phyloP scores from a whole-genome alignment of 2,888 invertebrate species.

The Acronicta psi region DNA sequence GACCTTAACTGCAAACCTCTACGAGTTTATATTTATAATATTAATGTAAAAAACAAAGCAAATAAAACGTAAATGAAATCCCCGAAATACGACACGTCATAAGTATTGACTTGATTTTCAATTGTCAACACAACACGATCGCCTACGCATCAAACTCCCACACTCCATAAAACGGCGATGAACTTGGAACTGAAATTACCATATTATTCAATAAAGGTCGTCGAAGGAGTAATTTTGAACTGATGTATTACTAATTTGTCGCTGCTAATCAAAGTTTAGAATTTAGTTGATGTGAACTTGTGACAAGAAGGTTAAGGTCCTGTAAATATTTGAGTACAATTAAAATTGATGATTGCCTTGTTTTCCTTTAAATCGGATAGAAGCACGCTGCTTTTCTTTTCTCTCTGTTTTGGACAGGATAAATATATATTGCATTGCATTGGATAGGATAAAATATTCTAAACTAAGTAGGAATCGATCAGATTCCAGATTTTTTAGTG shows the following conservation, averaged over 20 bases:
- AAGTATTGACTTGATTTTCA: background rate
- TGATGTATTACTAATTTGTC: slow-evolving; percentile 3
- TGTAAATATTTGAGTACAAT: background rate
- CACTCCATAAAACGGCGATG: slow-evolving; percentile 1
- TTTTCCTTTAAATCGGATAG: no score
- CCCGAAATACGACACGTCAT: background rate
- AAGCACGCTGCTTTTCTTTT: no score
- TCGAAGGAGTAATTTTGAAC: background rate
- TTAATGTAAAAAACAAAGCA: no score
- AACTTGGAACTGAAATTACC: slow-evolving; percentile 4
- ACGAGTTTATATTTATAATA: no score
- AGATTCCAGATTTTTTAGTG: no score
- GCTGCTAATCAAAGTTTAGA: slow-evolving; percentile 3
- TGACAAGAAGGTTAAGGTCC: no score
- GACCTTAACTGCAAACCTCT: no score
- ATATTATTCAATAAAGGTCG: background rate
- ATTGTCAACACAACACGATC: background rate
- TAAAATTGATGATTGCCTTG: no score
- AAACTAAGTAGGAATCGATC: no score
- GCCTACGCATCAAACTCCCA: slow-evolving; percentile 12
- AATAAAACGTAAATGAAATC: background rate
- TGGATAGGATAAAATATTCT: no score
- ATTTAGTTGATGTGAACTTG: slow-evolving; percentile 2
- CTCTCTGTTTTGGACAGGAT: no score
- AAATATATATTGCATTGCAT: no score